Evolutionary conservation across 2,113 vertebrate genomes (phyloP).

Genomic region (Pan troglodytes): NHGRI_mPanTro3-v2.1_pri NC_072410.2:55263501-55264000

Average conservation of each 20-base stretch:
- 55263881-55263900: conserved; percentile 66
- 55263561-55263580: background rate
- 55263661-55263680: background rate
- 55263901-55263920: conserved; percentile 64
- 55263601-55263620: background rate
- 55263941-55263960: conserved; percentile 83
- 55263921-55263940: conserved; percentile 73
- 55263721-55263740: background rate
- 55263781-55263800: background rate
- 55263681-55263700: background rate
- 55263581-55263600: background rate
- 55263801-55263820: conserved; percentile 4
- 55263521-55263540: background rate
- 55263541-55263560: background rate
- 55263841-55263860: conserved; percentile 33
- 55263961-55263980: conserved; percentile 88
- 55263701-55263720: background rate
- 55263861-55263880: conserved; percentile 48
- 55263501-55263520: background rate
- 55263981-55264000: conserved; percentile 82
- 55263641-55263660: background rate
- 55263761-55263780: background rate
- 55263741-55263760: background rate
- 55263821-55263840: conserved; percentile 39
- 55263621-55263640: background rate